Conservation (phyloP, 2,113 vertebrate genomes). For the Chiloscyllium plagiosum region DNA sequence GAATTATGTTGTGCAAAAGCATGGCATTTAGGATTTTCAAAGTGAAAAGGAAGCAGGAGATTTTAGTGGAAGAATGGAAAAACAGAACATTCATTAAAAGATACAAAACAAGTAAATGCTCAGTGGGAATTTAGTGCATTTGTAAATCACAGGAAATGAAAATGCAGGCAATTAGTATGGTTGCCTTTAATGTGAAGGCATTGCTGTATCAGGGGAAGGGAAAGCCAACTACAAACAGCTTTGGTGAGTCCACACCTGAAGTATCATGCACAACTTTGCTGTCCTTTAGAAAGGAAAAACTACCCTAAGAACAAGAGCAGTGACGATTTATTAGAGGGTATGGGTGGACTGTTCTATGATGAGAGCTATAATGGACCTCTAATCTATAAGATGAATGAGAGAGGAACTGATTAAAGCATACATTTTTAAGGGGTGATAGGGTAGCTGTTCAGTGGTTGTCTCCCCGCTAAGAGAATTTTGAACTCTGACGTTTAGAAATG, state of each 20-base stretch:
- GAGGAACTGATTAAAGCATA: background rate
- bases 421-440: background rate
- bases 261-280: background rate
- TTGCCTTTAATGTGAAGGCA: background rate
- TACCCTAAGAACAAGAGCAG: background rate
- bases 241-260: background rate
- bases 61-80: no score
- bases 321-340: background rate
- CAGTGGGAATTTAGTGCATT: no score
- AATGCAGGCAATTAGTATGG: background rate
- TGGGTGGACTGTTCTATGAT: no score
- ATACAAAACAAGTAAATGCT: no score
- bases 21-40: background rate
- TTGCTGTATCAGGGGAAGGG: background rate
- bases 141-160: no score
- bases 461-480: background rate
- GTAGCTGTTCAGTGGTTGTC: background rate
- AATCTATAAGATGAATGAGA: background rate
- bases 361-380: background rate
- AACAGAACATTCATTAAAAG: no score
- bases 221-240: background rate
- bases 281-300: background rate
- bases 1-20: background rate
- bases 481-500: background rate
- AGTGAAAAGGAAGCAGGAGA: no score